Conservation (phyloP, 2,888 invertebrate genomes). For the Auanema sp. region DNA sequence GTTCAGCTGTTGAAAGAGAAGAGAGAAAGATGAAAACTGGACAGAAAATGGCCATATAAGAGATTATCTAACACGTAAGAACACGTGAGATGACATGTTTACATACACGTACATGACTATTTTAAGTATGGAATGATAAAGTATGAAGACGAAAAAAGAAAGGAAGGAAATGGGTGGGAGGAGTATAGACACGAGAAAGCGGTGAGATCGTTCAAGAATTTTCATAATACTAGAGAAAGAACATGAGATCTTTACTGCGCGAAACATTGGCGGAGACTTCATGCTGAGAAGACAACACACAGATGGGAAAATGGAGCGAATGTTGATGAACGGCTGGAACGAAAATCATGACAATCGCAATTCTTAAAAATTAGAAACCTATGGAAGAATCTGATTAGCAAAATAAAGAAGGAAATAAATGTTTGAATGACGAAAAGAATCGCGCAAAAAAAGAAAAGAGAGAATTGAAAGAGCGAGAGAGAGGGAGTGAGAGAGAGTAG, state of each 20-base stretch:
- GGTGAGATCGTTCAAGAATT: neutral
- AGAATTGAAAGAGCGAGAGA: too few species aligned
- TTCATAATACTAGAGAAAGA: neutral
- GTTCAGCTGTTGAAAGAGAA: constrained; percentile 2
- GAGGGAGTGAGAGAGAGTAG: too few species aligned
- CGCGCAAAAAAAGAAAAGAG: too few species aligned
- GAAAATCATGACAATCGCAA: too few species aligned
- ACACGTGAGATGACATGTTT: constrained; percentile 7
- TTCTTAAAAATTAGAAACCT: too few species aligned
- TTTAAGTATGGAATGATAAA: neutral
- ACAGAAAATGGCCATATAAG: neutral
- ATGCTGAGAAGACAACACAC: too few species aligned
- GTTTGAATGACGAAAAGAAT: too few species aligned
- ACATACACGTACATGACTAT: constrained; percentile 1
- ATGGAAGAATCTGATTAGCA: too few species aligned
- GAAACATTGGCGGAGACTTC: too few species aligned
- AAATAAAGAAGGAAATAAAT: too few species aligned
- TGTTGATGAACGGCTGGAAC: too few species aligned
- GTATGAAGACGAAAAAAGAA: neutral
- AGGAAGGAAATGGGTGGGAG: constrained; percentile 5
- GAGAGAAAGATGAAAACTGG: constrained; percentile 1
- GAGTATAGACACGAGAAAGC: neutral
- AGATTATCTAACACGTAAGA: constrained; percentile 3
- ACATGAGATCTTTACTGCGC: neutral
- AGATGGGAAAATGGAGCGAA: too few species aligned